A percentile compares a stretch with the other conserved stretches of the same genome.
phyloP scores from a whole-genome alignment of 2,888 invertebrate species.

The Phaedon cochleariae region DNA sequence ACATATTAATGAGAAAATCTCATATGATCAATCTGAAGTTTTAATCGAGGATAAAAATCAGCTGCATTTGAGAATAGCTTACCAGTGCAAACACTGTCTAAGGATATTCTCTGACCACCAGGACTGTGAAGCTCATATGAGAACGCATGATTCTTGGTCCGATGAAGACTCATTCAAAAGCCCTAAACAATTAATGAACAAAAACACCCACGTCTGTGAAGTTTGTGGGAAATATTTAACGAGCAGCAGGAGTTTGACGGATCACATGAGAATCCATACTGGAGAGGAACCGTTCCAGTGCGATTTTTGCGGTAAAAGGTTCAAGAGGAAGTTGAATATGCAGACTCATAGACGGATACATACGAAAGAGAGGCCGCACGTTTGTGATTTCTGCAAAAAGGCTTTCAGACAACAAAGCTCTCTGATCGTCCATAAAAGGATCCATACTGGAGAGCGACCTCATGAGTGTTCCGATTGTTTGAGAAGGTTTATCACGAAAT shows the following conservation, averaged over 20 bases:
- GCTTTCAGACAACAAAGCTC: slow-evolving; percentile 49
- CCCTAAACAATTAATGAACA: background rate
- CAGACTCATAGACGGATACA: slow-evolving; percentile 38
- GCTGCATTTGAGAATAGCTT: background rate
- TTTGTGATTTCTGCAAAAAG: slow-evolving; percentile 41
- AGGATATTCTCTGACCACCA: too few species aligned
- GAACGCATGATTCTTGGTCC: too few species aligned
- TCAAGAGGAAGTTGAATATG: slow-evolving; percentile 14
- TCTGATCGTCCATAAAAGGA: slow-evolving; percentile 44
- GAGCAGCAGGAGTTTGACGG: background rate
- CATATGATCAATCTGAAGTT: background rate
- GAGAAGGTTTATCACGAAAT: slow-evolving; percentile 1
- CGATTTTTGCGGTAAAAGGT: slow-evolving; percentile 6
- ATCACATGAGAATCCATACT: slow-evolving; percentile 11
- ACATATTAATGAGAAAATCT: background rate
- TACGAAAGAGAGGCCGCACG: slow-evolving; percentile 46
- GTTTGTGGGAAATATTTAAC: slow-evolving; percentile 3
- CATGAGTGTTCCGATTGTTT: background rate
- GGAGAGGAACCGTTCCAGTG: slow-evolving; percentile 10
- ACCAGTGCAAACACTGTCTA: background rate
- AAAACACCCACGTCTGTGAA: background rate
- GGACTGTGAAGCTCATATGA: too few species aligned
- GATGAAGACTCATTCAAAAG: background rate
- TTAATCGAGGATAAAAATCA: too few species aligned
- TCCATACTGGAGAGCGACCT: slow-evolving; percentile 34